Percentiles rank a stretch among this genome's conserved stretches.
phyloP scores from a whole-genome alignment of 2,113 vertebrate genomes.

The Chaenocephalus aceratus region DNA sequence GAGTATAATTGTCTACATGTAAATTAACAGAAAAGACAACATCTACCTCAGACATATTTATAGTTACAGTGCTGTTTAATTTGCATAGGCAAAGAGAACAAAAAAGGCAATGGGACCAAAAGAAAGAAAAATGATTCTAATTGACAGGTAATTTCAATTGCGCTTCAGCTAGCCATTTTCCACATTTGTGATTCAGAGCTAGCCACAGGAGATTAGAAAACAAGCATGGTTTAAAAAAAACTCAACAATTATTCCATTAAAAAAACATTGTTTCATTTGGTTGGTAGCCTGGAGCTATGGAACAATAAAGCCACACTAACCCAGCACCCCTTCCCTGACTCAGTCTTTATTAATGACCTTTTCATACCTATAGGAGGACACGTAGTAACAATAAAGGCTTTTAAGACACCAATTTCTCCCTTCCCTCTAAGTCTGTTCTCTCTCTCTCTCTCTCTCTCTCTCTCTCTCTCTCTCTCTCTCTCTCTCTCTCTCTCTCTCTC shows the following conservation, averaged over 20 bases:
- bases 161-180: slow-evolving; percentile 17
- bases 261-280: slow-evolving; percentile 71
- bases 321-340: slow-evolving; percentile 24
- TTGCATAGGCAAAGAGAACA: background rate
- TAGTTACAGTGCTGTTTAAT: slow-evolving; percentile 11
- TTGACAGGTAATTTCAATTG: slow-evolving; percentile 1
- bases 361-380: slow-evolving; percentile 41
- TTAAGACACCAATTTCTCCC: slow-evolving; percentile 32
- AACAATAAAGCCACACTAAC: slow-evolving; percentile 57
- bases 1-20: slow-evolving; percentile 36
- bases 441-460: background rate
- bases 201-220: slow-evolving; percentile 40
- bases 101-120: background rate
- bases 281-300: slow-evolving; percentile 59
- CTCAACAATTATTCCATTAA: slow-evolving; percentile 66
- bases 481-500: background rate
- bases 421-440: slow-evolving; percentile 18
- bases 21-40: slow-evolving; percentile 14
- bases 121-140: background rate
- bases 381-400: slow-evolving; percentile 50
- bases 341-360: slow-evolving; percentile 72
- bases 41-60: slow-evolving; percentile 12
- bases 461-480: background rate
- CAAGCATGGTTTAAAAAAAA: slow-evolving; percentile 37
- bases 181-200: slow-evolving; percentile 32